Conservation (phyloP, 2,113 vertebrate species). For the Pelecanus crispus region DNA sequence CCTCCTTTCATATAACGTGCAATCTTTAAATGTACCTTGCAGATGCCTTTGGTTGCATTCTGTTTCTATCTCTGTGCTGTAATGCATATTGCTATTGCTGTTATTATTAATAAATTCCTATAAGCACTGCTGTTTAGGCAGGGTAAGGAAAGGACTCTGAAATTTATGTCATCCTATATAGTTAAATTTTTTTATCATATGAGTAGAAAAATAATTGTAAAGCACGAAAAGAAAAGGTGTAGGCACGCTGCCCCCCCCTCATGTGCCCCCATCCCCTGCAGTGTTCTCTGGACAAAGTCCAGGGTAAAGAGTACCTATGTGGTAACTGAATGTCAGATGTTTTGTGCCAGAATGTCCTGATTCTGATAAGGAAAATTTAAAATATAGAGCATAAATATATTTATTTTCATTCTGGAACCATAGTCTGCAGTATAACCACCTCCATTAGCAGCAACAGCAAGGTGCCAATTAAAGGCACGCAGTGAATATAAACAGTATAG, state of each 20-base stretch:
- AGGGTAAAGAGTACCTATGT: neutral
- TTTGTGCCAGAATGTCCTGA: neutral
- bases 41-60: neutral
- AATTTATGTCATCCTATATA: neutral
- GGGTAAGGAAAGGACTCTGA: neutral
- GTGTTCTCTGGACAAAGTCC: neutral
- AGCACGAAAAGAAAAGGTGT: neutral
- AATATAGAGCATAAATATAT: neutral
- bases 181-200: neutral
- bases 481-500: neutral
- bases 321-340: neutral
- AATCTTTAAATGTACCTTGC: neutral
- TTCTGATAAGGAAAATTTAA: neutral
- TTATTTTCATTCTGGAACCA: neutral
- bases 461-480: neutral
- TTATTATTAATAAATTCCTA: neutral
- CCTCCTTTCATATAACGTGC: neutral
- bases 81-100: neutral
- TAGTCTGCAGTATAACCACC: neutral
- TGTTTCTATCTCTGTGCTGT: neutral
- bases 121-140: neutral
- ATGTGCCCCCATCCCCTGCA: neutral
- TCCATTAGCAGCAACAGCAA: neutral
- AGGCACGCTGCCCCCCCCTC: neutral
- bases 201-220: neutral